Evolutionary conservation across 1,140 invertebrate genomes (phyloP).

Genomic region (Listronotus oregonensis): DNA sequence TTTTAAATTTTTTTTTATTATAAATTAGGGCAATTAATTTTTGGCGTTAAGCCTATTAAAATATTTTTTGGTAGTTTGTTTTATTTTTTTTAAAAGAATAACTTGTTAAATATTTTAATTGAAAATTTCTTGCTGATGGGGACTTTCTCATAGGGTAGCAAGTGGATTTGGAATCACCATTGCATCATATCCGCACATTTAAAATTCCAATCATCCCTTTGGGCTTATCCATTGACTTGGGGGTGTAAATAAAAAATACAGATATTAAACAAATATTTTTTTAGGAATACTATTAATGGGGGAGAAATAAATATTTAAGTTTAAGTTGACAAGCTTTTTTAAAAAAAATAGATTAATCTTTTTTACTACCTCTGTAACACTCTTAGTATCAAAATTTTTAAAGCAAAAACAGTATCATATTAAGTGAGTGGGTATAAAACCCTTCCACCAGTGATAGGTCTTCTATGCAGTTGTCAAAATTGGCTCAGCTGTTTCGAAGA

Average conservation of each 20-base stretch:
- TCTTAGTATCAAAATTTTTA: too few species aligned
- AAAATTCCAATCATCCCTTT: conserved; percentile 47
- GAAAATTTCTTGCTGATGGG: conserved; percentile 47
- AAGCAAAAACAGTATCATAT: too few species aligned
- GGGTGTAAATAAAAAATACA: conserved; percentile 41
- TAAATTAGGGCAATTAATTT: conserved; percentile 15
- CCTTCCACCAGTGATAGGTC: too few species aligned
- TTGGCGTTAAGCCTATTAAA: too few species aligned
- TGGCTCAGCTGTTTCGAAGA: too few species aligned
- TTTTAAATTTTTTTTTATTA: conserved; percentile 44
- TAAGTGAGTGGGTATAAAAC: too few species aligned
- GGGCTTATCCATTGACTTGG: conserved; percentile 46
- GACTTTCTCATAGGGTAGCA: conserved; percentile 56
- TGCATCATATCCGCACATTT: conserved; percentile 42
- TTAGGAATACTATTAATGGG: conserved; percentile 16
- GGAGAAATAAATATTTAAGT: conserved; percentile 8
- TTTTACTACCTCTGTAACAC: not conserved
- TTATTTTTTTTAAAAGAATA: too few species aligned
- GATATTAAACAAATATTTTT: conserved; percentile 8
- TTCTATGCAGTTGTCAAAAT: too few species aligned
- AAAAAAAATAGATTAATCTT: not conserved
- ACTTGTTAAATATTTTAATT: too few species aligned
- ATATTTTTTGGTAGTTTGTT: too few species aligned
- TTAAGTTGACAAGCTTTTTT: not conserved
- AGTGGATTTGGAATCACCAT: conserved; percentile 45